These are phyloP conservation scores for Drosophila gunungcola DNA, from an alignment of 1,140 invertebrate species.

Conservation along the genomic window DNA sequence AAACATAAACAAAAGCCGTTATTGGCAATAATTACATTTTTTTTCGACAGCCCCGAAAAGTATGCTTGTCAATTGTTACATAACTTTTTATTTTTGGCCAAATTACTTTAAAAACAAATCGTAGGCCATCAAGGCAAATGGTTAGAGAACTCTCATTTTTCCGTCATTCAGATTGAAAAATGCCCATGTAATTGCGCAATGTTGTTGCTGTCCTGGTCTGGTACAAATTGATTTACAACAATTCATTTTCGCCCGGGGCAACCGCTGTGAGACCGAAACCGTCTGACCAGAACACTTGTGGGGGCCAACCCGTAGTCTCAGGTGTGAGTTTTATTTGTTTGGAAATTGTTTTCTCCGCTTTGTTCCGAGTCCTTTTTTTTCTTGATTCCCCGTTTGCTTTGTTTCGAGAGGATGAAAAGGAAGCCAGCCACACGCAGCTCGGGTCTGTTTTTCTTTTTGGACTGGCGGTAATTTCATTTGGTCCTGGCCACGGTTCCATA, in stretches of 20 bases:
- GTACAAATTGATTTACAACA: constrained; percentile 80
- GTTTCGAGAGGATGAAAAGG: constrained; percentile 18
- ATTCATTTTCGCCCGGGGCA: constrained; percentile 62
- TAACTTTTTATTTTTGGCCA: too few species aligned
- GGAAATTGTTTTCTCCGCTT: constrained; percentile 64
- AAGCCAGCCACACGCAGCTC: constrained; percentile 44
- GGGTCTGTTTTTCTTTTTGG: constrained; percentile 20
- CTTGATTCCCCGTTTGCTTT: constrained; percentile 36
- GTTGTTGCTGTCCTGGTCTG: constrained; percentile 56
- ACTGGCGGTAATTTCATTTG: constrained; percentile 51
- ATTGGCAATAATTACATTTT: not conserved
- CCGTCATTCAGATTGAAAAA: constrained; percentile 48
- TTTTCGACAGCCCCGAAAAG: not conserved
- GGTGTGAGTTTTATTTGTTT: constrained; percentile 78
- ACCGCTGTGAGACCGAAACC: constrained; percentile 50
- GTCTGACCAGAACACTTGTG: constrained; percentile 48
- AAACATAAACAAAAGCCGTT: too few species aligned
- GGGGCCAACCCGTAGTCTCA: constrained; percentile 44
- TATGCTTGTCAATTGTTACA: not conserved
- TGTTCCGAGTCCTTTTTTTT: constrained; percentile 42
- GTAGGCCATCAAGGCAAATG: constrained; percentile 30
- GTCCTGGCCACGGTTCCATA: constrained; percentile 37
- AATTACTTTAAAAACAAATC: constrained; percentile 12
- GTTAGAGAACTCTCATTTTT: constrained; percentile 5
- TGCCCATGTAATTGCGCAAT: constrained; percentile 67